Percentiles rank a stretch among this genome's conserved stretches.
These are phyloP conservation scores for Takifugu ocellatus DNA, from an alignment of 2,797 vertebrate genomes.

Conservation along the genomic window DNA sequence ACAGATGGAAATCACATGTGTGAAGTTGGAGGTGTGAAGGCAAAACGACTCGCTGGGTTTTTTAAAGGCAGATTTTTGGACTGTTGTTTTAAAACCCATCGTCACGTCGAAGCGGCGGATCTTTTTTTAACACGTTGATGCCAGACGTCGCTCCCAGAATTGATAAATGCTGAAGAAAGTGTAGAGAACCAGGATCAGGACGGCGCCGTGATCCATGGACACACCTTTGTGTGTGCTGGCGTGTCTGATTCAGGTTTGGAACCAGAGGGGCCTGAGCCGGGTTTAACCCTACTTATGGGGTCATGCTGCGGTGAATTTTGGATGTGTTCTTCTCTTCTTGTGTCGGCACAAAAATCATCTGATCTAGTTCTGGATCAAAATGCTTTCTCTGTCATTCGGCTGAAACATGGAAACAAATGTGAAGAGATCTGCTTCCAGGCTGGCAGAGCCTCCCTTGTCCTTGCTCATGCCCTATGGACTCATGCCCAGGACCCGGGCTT, in stretches of 20 bases:
- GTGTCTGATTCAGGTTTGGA: no score
- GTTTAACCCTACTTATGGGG: no score
- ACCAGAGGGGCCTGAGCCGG: no score
- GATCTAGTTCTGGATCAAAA: slow-evolving; percentile 48
- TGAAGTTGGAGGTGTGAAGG: slow-evolving; percentile 75
- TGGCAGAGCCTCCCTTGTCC: slow-evolving; percentile 66
- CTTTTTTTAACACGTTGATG: no score
- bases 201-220: no score
- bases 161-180: no score
- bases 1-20: slow-evolving; percentile 76
- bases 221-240: no score
- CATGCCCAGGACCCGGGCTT: slow-evolving; percentile 66
- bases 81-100: slow-evolving; percentile 68
- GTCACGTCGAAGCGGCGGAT: slow-evolving; percentile 25
- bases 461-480: slow-evolving; percentile 73
- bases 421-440: slow-evolving; percentile 39
- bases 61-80: slow-evolving; percentile 74
- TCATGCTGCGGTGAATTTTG: no score
- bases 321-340: slow-evolving; percentile 10
- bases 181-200: no score
- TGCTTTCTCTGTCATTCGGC: slow-evolving; percentile 56
- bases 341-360: slow-evolving; percentile 48
- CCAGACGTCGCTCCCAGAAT: no score
- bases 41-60: slow-evolving; percentile 61
- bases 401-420: slow-evolving; percentile 38